Evolutionary conservation across 1,140 invertebrate genomes (phyloP), one percentile per base, ranked within the genome.

Genomic region (Caenorhabditis tropicalis): DNA sequence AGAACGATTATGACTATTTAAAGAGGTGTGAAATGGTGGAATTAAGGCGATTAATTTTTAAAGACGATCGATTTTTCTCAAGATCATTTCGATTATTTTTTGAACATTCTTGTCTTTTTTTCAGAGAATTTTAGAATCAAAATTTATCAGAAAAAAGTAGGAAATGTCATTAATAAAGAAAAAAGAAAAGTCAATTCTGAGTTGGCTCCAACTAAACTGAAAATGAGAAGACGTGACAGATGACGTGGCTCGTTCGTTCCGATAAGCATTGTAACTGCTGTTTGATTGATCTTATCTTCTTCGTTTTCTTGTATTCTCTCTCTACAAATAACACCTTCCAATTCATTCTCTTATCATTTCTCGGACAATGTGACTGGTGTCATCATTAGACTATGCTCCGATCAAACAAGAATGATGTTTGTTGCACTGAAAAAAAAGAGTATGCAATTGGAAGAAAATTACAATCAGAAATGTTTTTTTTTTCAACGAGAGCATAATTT

Each of bases 351-450:
- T 65, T 36, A 36, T 36, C 29, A 36, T 74, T 74, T 74, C 65
- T 39, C 24, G 65, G 36, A 74, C 65, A 74, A 43, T 43, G 65
- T 74, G 65, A 74, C 65, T 43, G 33, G 29, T 74, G 33, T 74
- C 65, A 36, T 43, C 36, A 74, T 39, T n/a, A 74, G 24, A 43
- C 4, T 65, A 19, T 74, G 65, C 65, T 43, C 33, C 65, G 36
- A 43, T 33, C n/a, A 43, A 24, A 74, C 33, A 74, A 74, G 65
- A 74, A 74, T 74, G 65, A 43, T 74, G 65, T 74, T 74, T 74
- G 36, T 24, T 43, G 65, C 65, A 36, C 36, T 36, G 24, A 56
- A 24, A n/a, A 27, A n/a, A 27, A 56, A 56, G 27, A 29, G 21
- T 24, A 15, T 27, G 39, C 39, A 43, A 43, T 6, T 6, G 12